phyloP scores from a whole-genome alignment of 2,797 vertebrate genomes.

The Kryptolebias ocellatus region DNA sequence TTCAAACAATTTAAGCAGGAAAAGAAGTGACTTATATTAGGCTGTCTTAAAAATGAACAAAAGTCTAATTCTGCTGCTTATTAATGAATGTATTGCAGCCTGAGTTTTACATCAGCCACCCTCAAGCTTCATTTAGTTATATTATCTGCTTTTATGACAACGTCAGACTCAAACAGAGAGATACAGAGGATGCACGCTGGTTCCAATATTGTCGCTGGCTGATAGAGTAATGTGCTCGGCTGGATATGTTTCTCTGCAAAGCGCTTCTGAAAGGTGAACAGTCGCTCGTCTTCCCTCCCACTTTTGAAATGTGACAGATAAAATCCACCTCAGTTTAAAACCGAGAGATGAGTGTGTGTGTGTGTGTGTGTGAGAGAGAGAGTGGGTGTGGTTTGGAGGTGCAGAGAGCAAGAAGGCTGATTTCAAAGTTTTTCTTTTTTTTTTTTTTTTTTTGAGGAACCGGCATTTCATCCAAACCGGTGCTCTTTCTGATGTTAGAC shows the following conservation, averaged over 20 bases:
- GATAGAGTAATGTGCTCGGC: slow-evolving; percentile 75
- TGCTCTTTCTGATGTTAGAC: slow-evolving; percentile 77
- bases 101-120: slow-evolving; percentile 50
- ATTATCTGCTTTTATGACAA: slow-evolving; percentile 53
- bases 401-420: slow-evolving; percentile 60
- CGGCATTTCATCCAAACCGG: slow-evolving; percentile 77
- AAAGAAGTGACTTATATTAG: background rate
- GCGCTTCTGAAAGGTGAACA: slow-evolving; percentile 79
- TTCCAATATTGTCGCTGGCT: slow-evolving; percentile 67
- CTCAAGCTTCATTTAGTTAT: slow-evolving; percentile 62
- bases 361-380: background rate
- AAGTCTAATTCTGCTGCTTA: slow-evolving; percentile 33
- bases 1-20: slow-evolving; percentile 2
- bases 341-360: slow-evolving; percentile 42
- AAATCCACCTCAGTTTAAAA: slow-evolving; percentile 78
- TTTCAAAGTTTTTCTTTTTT: slow-evolving; percentile 76
- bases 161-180: slow-evolving; percentile 62
- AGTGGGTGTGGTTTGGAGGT: slow-evolving; percentile 12
- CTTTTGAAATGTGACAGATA: slow-evolving; percentile 81
- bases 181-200: slow-evolving; percentile 69
- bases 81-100: slow-evolving; percentile 44
- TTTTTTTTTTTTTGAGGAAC: slow-evolving; percentile 67
- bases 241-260: slow-evolving; percentile 73
- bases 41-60: slow-evolving; percentile 17
- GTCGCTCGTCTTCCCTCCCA: slow-evolving; percentile 69